A percentile compares a stretch with the other conserved stretches of the same genome.
Conservation (phyloP, 2,888 invertebrate genomes). For the Troglohyphantes excavatus region DNA sequence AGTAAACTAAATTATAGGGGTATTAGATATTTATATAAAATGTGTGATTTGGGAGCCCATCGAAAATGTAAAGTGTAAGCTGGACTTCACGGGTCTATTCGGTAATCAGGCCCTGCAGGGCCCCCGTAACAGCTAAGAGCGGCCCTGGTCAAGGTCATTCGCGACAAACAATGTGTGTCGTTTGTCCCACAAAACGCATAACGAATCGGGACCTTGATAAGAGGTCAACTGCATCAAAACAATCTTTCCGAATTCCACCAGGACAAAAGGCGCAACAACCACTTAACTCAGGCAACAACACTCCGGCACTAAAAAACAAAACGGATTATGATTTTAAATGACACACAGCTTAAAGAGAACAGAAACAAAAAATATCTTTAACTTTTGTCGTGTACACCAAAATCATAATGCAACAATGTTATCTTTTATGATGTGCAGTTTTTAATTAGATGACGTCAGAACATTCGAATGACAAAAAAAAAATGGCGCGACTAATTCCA, state of each 20-base stretch:
- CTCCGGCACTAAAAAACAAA: not conserved
- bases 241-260: not conserved
- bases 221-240: constrained; percentile 28
- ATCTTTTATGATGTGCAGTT: constrained; percentile 18
- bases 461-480: not conserved
- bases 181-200: not conserved
- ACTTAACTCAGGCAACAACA: not conserved
- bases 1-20: no score
- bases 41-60: no score
- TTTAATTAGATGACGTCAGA: constrained; percentile 36
- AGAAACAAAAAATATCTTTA: not conserved
- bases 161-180: not conserved
- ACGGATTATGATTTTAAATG: constrained; percentile 19
- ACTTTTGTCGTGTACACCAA: not conserved
- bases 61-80: no score
- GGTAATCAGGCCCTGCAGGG: no score
- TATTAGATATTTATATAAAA: no score
- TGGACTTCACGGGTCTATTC: no score
- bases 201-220: not conserved
- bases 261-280: not conserved
- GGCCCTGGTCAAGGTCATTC: not conserved
- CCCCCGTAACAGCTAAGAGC: not conserved
- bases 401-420: constrained; percentile 5
- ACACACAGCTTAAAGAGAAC: not conserved
- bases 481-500: constrained; percentile 26